These are phyloP conservation scores for Xyrauchen texanus DNA, from an alignment of 2,113 vertebrate genomes.

Conservation along the genomic window DNA sequence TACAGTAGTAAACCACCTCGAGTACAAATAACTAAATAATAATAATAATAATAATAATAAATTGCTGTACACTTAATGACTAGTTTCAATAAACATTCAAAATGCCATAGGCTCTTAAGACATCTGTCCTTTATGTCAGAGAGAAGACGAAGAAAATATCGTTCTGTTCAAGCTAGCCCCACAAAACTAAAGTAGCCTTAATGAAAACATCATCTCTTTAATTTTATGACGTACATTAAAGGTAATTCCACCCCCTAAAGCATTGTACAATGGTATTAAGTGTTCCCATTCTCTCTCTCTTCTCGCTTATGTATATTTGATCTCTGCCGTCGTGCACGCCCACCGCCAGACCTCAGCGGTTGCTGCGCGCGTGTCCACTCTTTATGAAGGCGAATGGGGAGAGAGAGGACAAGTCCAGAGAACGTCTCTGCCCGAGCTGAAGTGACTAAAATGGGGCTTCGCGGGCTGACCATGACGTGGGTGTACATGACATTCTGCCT, in stretches of 20 bases:
- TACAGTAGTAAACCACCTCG: too few species aligned
- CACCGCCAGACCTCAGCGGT: too few species aligned
- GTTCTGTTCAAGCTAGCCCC: not conserved
- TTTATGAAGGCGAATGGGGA: constrained; percentile 74
- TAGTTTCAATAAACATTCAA: too few species aligned
- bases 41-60: too few species aligned
- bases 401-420: not conserved
- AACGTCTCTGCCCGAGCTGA: not conserved
- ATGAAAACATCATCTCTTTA: constrained; percentile 4
- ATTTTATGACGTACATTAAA: constrained; percentile 9
- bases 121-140: not conserved
- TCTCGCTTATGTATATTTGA: not conserved
- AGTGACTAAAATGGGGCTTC: constrained; percentile 32
- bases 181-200: not conserved
- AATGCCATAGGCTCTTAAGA: too few species aligned
- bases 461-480: constrained; percentile 8
- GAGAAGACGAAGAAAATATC: not conserved
- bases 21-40: too few species aligned
- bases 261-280: constrained; percentile 1
- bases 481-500: constrained; percentile 12
- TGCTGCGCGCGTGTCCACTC: constrained; percentile 56
- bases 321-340: not conserved
- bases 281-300: not conserved
- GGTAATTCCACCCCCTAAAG: constrained; percentile 16
- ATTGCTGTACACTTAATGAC: too few species aligned